Percentiles rank a stretch among this genome's conserved stretches.
These are phyloP conservation scores for Aphis gossypii DNA, from an alignment of 1,140 invertebrate genomes.

Conservation along the genomic window DNA sequence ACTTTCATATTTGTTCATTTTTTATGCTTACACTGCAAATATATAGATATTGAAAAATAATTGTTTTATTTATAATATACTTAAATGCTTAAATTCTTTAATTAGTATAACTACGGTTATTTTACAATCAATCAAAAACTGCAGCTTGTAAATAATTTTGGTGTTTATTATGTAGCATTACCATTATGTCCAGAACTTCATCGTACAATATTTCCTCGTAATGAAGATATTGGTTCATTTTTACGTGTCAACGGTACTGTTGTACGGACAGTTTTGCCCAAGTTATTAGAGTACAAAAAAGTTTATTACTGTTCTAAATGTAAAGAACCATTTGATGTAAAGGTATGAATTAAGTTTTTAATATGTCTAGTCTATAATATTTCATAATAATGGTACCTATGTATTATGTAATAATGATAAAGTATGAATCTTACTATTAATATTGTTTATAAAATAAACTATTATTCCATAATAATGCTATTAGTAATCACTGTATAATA, in stretches of 20 bases:
- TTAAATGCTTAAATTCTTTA: conserved; percentile 13
- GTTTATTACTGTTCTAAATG: conserved; percentile 82
- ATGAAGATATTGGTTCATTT: conserved; percentile 74
- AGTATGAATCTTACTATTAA: not conserved
- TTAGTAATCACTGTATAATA: not conserved
- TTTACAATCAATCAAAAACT: not conserved
- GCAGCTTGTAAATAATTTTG: not conserved
- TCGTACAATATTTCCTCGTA: conserved; percentile 71
- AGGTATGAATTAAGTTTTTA: conserved; percentile 66
- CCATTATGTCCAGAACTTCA: conserved; percentile 70
- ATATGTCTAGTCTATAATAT: not conserved
- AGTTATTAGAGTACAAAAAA: conserved; percentile 78
- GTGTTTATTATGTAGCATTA: conserved; percentile 66
- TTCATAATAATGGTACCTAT: not conserved
- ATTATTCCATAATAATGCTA: not conserved
- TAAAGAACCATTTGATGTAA: conserved; percentile 71
- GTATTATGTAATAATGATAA: not conserved
- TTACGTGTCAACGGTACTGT: conserved; percentile 75
- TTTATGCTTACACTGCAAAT: not conserved
- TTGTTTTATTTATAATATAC: not conserved
- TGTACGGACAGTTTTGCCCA: conserved; percentile 76
- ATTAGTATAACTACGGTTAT: not conserved
- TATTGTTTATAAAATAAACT: not conserved
- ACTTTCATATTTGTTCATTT: not conserved
- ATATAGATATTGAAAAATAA: not conserved